A percentile compares a stretch with the other conserved stretches of the same genome.
phyloP scores from a whole-genome alignment of 2,113 vertebrate species.

The Vulpes ferrilata region DNA sequence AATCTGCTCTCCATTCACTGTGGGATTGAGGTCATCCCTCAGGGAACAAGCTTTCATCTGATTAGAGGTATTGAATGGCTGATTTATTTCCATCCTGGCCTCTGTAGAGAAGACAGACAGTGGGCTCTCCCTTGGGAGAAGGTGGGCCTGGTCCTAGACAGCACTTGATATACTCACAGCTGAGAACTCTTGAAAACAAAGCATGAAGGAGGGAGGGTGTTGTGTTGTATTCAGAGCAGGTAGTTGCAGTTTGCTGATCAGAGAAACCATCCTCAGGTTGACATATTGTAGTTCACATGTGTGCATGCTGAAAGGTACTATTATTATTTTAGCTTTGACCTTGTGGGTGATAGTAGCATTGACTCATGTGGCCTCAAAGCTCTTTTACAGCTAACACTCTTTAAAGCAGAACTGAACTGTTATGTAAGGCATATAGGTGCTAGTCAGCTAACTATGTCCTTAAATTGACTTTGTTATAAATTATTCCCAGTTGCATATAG shows the following conservation, averaged over 20 bases:
- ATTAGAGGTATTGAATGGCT: conserved; percentile 69
- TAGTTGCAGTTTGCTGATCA: conserved; percentile 78
- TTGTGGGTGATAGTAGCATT: neutral
- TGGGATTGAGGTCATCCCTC: conserved; percentile 62
- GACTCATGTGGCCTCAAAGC: neutral
- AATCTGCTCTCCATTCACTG: conserved; percentile 41
- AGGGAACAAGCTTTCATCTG: conserved; percentile 68
- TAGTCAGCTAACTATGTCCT: neutral
- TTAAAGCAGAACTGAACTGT: conserved; percentile 28
- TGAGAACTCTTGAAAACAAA: conserved; percentile 80
- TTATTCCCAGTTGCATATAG: conserved; percentile 53
- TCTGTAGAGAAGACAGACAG: neutral
- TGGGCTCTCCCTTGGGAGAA: conserved; percentile 70
- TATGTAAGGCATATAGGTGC: neutral
- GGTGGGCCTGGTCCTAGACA: neutral
- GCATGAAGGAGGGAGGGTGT: neutral
- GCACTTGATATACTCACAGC: conserved; percentile 69
- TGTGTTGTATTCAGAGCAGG: conserved; percentile 82
- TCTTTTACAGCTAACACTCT: conserved; percentile 13
- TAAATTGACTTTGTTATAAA: conserved; percentile 69
- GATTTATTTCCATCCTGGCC: conserved; percentile 65
- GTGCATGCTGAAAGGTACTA: neutral
- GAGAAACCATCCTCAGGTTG: conserved; percentile 81
- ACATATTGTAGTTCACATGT: neutral
- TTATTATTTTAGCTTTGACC: conserved; percentile 23